Evolutionary conservation across 92 coral and sea anemone species (phyloP), one percentile per base, ranked within the genome.

Genomic region (Parazoanthus swiftii): DNA sequence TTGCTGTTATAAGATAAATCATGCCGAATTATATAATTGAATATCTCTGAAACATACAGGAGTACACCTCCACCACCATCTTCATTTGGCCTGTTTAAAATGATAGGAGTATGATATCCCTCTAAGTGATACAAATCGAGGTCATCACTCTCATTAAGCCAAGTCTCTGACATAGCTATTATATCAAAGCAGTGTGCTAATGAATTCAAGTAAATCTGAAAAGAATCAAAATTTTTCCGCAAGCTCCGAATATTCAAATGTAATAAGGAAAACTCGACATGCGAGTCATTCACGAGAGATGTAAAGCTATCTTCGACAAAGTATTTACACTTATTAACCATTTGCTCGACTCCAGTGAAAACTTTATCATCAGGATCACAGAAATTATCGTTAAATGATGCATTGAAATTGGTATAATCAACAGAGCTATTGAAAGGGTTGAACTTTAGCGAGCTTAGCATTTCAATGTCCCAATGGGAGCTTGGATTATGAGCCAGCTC

Each of bases 201-300:
- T 74, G 79, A 74, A 38, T 74, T 35, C 79, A 74, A 74, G 48
- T 74, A 74, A 35, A 74, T 37, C 79, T 74, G 79, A 42, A 76
- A 23, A 13, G 56, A 76, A 42, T 44, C 80, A 76, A 76, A 43
- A 10, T 76, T 76, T 76, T 73, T 20, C n/a, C 56, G 80, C 54
- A 76, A 42, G 25, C 50, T 76, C 35, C 80, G 80, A 38, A 43
- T 76, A 76, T 76, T 76, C 35, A 76, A 39, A 44, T 76, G 80
- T 43, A 76, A 42, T 25, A 76, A 76, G 23, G 79, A 76, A 76
- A 76, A 76, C 25, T 76, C 80, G 7, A 42, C 25, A 5, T 42
- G 56, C 20, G 58, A 76, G 33, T 6, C 13, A 42, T 76, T 76
- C 54, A 43, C 80, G 26, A 76, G 80, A 76, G 29, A 42, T 38